phyloP scores from a whole-genome alignment of 2,888 invertebrate genomes.

The Meandrusa payeni region DNA sequence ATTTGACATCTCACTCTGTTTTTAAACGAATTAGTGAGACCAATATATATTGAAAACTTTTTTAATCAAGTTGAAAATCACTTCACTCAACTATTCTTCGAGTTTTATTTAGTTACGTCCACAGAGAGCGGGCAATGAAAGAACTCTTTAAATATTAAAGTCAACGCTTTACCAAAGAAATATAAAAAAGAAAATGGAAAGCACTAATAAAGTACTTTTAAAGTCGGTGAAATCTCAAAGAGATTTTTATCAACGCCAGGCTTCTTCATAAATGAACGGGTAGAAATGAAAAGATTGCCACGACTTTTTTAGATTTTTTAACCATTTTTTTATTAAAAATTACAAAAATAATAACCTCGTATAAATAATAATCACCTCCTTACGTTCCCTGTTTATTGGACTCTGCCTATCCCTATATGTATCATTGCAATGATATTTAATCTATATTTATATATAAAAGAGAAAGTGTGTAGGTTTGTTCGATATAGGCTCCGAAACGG shows the following conservation, averaged over 20 bases:
- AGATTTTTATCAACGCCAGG: background rate
- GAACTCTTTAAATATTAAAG: slow-evolving; percentile 13
- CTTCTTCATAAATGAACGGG: background rate
- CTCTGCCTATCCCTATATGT: too few relatives aligned
- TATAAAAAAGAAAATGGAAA: slow-evolving; percentile 17
- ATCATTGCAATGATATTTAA: too few relatives aligned
- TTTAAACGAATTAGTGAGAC: too few relatives aligned
- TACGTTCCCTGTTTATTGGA: too few relatives aligned
- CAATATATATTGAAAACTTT: background rate
- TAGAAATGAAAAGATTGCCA: background rate
- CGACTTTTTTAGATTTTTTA: too few relatives aligned
- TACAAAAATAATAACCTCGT: too few relatives aligned
- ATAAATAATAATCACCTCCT: too few relatives aligned
- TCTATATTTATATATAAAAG: too few relatives aligned
- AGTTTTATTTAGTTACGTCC: slow-evolving; percentile 11
- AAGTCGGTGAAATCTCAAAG: slow-evolving; percentile 10
- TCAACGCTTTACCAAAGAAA: slow-evolving; percentile 16
- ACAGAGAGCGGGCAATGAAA: slow-evolving; percentile 2
- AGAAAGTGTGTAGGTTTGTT: too few relatives aligned
- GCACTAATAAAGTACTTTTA: slow-evolving; percentile 11
- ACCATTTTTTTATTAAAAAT: too few relatives aligned
- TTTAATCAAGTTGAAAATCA: slow-evolving; percentile 4
- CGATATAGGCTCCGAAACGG: too few relatives aligned
- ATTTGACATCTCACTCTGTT: too few relatives aligned
- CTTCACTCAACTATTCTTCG: slow-evolving; percentile 1